A percentile compares a stretch with the other conserved stretches of the same genome.
Evolutionary conservation across 2,888 invertebrate genomes (phyloP).

Genomic region (Gnatocerus cornutus): DNA sequence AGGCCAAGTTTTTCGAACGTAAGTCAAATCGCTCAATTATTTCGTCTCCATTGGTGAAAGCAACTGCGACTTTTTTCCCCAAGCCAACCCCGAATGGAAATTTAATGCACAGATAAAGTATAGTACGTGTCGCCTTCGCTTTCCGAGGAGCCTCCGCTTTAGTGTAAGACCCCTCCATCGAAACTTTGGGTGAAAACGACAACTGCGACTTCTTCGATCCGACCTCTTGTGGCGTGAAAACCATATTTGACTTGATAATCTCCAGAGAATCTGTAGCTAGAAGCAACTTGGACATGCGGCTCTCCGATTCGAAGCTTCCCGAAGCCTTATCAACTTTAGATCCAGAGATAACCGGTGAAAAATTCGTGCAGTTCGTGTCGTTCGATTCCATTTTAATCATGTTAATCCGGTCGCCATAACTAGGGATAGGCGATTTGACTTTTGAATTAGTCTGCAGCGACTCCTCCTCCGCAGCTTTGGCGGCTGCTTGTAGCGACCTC

Average conservation of each 20-base stretch:
- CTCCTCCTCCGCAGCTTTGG: slow-evolving; percentile 10
- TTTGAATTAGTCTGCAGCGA: neutral
- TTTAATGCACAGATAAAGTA: no score
- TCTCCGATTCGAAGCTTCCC: neutral
- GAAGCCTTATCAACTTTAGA: neutral
- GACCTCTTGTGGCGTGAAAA: neutral
- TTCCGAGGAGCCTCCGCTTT: no score
- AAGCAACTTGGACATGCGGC: slow-evolving; percentile 24
- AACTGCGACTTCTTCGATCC: slow-evolving; percentile 1
- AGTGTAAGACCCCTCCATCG: neutral
- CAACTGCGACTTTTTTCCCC: no score
- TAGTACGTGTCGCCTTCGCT: neutral
- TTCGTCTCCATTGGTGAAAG: no score
- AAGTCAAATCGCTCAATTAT: no score
- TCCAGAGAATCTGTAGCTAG: slow-evolving; percentile 27
- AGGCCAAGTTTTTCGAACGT: no score
- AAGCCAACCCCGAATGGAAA: no score
- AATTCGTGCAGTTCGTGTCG: neutral
- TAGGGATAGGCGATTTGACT: no score
- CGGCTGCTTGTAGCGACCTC: slow-evolving; percentile 17
- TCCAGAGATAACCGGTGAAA: neutral
- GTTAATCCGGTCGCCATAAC: no score
- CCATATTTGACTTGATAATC: slow-evolving; percentile 29
- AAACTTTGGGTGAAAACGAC: neutral
- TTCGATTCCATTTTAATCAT: neutral